Conservation (phyloP, 2,797 vertebrate species). For the Acrocephalus scirpaceus region DNA sequence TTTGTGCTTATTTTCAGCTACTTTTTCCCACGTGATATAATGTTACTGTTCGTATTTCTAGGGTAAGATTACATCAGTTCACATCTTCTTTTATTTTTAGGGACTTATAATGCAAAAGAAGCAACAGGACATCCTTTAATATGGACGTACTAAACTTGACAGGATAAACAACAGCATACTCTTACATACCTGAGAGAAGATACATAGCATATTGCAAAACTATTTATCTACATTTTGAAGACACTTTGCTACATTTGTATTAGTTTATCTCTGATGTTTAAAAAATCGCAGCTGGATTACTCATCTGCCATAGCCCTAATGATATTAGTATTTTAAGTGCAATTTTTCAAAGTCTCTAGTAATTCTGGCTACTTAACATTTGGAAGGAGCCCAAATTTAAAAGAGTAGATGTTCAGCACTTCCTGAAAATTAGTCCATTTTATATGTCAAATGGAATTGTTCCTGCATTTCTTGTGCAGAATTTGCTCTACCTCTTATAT, state of each 20-base stretch:
- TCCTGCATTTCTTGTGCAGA: neutral
- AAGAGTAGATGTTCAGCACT: slow-evolving; percentile 28
- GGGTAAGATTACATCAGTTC: neutral
- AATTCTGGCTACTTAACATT: slow-evolving; percentile 36
- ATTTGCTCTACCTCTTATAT: neutral
- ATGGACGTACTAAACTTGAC: neutral
- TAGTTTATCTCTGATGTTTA: slow-evolving; percentile 18
- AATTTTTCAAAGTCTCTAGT: slow-evolving; percentile 53
- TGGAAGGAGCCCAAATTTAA: slow-evolving; percentile 26
- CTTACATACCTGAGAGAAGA: neutral
- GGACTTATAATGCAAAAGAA: slow-evolving; percentile 32
- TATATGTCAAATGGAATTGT: neutral
- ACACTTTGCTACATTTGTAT: slow-evolving; percentile 36
- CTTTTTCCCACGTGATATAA: neutral
- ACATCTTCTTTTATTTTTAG: neutral
- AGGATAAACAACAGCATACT: slow-evolving; percentile 15
- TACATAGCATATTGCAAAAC: slow-evolving; percentile 13
- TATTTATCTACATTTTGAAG: slow-evolving; percentile 52
- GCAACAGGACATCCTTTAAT: neutral
- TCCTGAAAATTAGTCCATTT: slow-evolving; percentile 3
- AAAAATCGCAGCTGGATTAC: slow-evolving; percentile 5
- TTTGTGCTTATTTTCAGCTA: neutral
- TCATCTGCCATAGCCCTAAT: slow-evolving; percentile 26
- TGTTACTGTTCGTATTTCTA: neutral
- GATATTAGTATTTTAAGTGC: slow-evolving; percentile 23